Conservation (phyloP, 2,888 invertebrate species). For the Gnatocerus cornutus region DNA sequence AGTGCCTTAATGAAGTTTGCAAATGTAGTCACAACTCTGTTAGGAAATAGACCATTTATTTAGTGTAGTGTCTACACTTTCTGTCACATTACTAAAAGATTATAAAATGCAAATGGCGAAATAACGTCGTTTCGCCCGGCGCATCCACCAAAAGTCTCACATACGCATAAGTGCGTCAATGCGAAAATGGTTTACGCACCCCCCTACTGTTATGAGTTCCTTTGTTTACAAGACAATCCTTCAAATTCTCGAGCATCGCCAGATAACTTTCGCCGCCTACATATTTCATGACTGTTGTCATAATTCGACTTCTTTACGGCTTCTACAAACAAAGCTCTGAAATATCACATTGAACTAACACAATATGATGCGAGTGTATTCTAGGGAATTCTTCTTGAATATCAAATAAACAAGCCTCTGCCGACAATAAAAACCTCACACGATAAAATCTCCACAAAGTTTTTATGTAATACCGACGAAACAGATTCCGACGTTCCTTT, state of each 20-base stretch:
- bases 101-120: background rate
- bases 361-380: conserved; percentile 38
- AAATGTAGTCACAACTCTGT: background rate
- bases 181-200: conserved; percentile 13
- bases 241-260: conserved; percentile 54
- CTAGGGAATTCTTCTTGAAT: conserved; percentile 37
- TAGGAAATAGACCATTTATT: background rate
- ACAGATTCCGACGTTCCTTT: conserved; percentile 16
- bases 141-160: conserved; percentile 40
- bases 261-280: conserved; percentile 58
- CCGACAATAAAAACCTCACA: conserved; percentile 39
- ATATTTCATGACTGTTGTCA: conserved; percentile 62
- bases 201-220: conserved; percentile 17
- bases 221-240: conserved; percentile 55
- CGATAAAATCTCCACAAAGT: conserved; percentile 36
- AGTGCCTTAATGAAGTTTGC: conserved; percentile 15
- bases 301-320: conserved; percentile 60
- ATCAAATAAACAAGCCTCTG: conserved; percentile 42
- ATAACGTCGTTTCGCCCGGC: conserved; percentile 25
- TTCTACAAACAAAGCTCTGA: conserved; percentile 57
- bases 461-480: conserved; percentile 31
- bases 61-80: background rate
- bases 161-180: conserved; percentile 10
- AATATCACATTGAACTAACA: conserved; percentile 48
- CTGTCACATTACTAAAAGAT: background rate